Evolutionary conservation across 2,113 vertebrate genomes (phyloP).

Genomic region (Leiothrix lutea): DNA sequence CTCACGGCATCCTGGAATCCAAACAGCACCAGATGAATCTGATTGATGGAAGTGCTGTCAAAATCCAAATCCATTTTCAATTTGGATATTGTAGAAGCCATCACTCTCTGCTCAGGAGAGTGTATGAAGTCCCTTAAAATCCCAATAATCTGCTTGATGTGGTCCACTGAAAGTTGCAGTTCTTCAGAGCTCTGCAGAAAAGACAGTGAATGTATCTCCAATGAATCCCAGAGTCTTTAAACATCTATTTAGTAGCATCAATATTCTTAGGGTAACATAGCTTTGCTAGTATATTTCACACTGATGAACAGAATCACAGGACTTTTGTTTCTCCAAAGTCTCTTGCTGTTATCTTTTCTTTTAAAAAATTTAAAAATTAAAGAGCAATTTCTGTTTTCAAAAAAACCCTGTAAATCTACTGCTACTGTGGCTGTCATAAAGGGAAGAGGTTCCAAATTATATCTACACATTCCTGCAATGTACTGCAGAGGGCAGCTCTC

Average conservation of each 20-base stretch:
- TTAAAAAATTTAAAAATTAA: not conserved
- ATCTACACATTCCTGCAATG: not conserved
- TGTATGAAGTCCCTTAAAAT: conserved; percentile 93
- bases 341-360: not conserved
- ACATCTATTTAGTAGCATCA: not conserved
- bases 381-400: not conserved
- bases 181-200: conserved; percentile 84
- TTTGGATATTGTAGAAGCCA: conserved; percentile 92
- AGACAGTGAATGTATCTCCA: not conserved
- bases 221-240: not conserved
- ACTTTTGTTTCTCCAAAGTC: not conserved
- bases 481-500: conserved; percentile 48
- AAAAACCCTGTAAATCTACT: not conserved
- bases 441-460: not conserved
- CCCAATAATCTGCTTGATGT: conserved; percentile 93
- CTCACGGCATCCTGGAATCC: conserved; percentile 95
- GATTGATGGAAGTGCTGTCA: conserved; percentile 90
- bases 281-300: not conserved
- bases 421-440: not conserved
- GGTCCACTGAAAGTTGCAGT: conserved; percentile 83
- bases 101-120: conserved; percentile 89
- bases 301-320: not conserved
- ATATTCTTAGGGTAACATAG: not conserved
- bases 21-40: conserved; percentile 92
- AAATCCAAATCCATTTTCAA: conserved; percentile 92